Evolutionary conservation across 2,888 invertebrate genomes (phyloP).

Genomic region (Andrena minutula): DNA sequence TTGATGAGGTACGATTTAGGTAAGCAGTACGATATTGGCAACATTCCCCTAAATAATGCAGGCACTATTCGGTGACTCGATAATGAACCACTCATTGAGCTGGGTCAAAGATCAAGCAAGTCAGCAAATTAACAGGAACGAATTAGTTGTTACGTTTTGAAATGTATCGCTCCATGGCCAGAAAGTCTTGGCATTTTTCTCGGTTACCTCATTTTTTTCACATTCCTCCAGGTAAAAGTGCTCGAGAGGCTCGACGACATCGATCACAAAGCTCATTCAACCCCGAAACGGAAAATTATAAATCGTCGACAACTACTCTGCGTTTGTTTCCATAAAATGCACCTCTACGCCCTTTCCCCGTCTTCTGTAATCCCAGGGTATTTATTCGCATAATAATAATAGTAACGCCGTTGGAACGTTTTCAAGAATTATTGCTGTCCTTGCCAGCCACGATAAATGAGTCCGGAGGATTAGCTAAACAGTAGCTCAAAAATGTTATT

Average conservation of each 20-base stretch:
- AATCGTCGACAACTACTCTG: conserved; percentile 53
- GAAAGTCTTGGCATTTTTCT: too few relatives aligned
- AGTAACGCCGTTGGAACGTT: conserved; percentile 84
- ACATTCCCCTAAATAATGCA: too few relatives aligned
- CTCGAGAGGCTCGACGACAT: neutral
- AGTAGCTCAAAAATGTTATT: conserved; percentile 85
- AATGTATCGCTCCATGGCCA: conserved; percentile 2
- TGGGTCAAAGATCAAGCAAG: conserved; percentile 43
- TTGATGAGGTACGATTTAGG: too few relatives aligned
- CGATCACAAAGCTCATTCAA: neutral
- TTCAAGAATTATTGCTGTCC: conserved; percentile 85
- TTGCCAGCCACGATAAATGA: conserved; percentile 84
- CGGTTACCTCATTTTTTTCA: too few relatives aligned
- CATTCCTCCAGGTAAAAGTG: neutral
- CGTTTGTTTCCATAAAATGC: conserved; percentile 68
- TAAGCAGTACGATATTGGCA: too few relatives aligned
- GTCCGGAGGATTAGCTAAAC: conserved; percentile 85
- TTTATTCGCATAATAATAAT: conserved; percentile 84
- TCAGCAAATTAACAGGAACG: conserved; percentile 57
- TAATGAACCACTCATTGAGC: conserved; percentile 38
- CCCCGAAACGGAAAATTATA: conserved; percentile 40
- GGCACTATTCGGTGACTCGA: conserved; percentile 43
- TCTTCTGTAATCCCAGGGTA: conserved; percentile 80
- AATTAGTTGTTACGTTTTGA: conserved; percentile 44
- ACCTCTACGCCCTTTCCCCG: conserved; percentile 67